These are phyloP conservation scores for human DNA, from an alignment of 2,113 vertebrate genomes.

Conservation along the genomic window GRCh38 chr3:183494501-183495000, in stretches of 20 bases:
- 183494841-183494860: conserved; percentile 22
- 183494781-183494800: background rate
- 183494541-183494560: background rate
- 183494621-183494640: background rate
- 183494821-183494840: background rate
- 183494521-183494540: background rate
- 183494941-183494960: conserved; percentile 5
- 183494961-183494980: background rate
- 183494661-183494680: background rate
- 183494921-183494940: background rate
- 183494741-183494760: background rate
- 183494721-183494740: background rate
- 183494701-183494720: background rate
- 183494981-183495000: background rate
- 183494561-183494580: background rate
- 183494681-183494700: background rate
- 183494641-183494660: background rate
- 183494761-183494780: background rate
- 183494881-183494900: background rate
- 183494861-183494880: background rate
- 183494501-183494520: background rate
- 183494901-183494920: background rate
- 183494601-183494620: background rate
- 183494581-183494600: too few species aligned
- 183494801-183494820: background rate